These are phyloP conservation scores for Hippoglossus stenolepis DNA, from an alignment of 2,113 vertebrate genomes.

Conservation along the genomic window DNA sequence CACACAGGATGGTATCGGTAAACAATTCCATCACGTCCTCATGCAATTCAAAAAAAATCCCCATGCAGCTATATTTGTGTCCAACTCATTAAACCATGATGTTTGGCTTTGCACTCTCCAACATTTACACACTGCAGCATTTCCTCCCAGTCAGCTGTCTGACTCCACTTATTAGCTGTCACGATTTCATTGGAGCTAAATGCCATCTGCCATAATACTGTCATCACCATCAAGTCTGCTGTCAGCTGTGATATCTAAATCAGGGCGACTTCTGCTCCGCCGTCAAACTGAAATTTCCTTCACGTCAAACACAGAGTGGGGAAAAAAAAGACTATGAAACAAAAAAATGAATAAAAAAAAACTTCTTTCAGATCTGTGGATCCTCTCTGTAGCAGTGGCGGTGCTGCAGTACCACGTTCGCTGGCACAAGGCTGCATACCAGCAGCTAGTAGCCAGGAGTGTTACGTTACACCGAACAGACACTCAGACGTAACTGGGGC, in stretches of 20 bases:
- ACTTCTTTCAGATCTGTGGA: neutral
- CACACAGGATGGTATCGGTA: neutral
- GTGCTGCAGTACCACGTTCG: slow-evolving; percentile 9
- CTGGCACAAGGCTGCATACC: slow-evolving; percentile 55
- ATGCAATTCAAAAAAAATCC: too few relatives aligned
- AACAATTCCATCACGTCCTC: neutral
- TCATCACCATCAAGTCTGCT: slow-evolving; percentile 42
- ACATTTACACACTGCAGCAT: slow-evolving; percentile 31
- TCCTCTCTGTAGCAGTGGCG: slow-evolving; percentile 9
- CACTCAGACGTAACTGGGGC: slow-evolving; percentile 45
- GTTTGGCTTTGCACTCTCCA: slow-evolving; percentile 15
- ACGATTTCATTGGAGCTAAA: slow-evolving; percentile 56
- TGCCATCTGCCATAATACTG: slow-evolving; percentile 55
- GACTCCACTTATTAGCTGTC: slow-evolving; percentile 42
- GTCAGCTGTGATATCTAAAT: slow-evolving; percentile 66
- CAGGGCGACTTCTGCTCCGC: slow-evolving; percentile 38
- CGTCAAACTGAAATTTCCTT: slow-evolving; percentile 43
- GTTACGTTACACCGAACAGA: slow-evolving; percentile 46
- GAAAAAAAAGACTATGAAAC: neutral
- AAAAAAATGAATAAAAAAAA: neutral
- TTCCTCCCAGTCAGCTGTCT: slow-evolving; percentile 55
- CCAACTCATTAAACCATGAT: slow-evolving; percentile 12
- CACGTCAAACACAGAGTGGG: slow-evolving; percentile 6
- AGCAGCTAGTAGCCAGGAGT: slow-evolving; percentile 43
- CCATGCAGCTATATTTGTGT: neutral